Conservation (phyloP, 2,888 invertebrate genomes). For the Papilio demoleus region DNA sequence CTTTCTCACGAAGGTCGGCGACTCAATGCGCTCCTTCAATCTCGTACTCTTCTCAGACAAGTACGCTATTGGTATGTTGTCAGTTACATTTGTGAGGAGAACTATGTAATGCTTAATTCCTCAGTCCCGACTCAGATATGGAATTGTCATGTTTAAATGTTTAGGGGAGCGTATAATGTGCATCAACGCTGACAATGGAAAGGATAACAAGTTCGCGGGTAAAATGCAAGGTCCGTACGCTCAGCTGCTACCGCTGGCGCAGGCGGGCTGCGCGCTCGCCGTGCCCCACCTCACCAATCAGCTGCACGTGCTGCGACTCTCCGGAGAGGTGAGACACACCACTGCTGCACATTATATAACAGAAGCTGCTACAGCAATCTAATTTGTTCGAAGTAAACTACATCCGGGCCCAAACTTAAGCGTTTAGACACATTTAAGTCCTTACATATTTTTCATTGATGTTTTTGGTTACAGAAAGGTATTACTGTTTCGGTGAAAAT, state of each 20-base stretch:
- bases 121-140: too few species aligned
- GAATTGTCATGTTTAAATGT: background rate
- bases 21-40: slow-evolving; percentile 66
- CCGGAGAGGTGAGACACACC: slow-evolving; percentile 62
- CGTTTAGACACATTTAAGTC: too few species aligned
- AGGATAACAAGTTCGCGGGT: slow-evolving; percentile 77
- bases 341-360: background rate
- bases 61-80: slow-evolving; percentile 66
- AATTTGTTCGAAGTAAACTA: too few species aligned
- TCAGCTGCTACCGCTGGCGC: slow-evolving; percentile 60
- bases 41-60: slow-evolving; percentile 76
- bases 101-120: too few species aligned
- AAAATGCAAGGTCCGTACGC: slow-evolving; percentile 76
- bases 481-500: slow-evolving; percentile 71
- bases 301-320: slow-evolving; percentile 64
- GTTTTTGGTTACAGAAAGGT: slow-evolving; percentile 63
- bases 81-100: background rate
- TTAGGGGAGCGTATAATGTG: slow-evolving; percentile 74
- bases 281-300: slow-evolving; percentile 65
- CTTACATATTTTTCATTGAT: background rate
- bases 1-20: slow-evolving; percentile 69
- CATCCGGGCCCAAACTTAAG: too few species aligned
- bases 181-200: slow-evolving; percentile 70
- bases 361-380: too few species aligned
- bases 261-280: slow-evolving; percentile 61